Conservation (phyloP, 1,140 invertebrate genomes). For the Lanistes nyassanus region DNA sequence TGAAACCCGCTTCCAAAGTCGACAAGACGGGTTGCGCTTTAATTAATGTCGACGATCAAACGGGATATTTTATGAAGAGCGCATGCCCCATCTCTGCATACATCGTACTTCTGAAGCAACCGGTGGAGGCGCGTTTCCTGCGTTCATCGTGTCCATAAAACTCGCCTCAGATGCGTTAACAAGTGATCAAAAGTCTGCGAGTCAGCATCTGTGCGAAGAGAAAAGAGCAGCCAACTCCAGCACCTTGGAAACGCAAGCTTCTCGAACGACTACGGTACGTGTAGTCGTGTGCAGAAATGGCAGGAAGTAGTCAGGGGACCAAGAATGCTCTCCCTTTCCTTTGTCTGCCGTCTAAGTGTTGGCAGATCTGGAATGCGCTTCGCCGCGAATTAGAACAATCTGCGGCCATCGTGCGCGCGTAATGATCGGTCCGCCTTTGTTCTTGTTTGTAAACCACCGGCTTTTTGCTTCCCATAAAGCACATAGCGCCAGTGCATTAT, state of each 20-base stretch:
- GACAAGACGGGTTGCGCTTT: too few relatives aligned
- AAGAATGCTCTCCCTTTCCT: not conserved
- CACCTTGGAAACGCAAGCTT: not conserved
- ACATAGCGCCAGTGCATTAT: not conserved
- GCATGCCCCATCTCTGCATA: too few relatives aligned
- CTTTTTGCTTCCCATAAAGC: slow-evolving; percentile 10
- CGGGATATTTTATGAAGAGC: too few relatives aligned
- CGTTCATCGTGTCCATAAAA: too few relatives aligned
- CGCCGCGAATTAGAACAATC: slow-evolving; percentile 14
- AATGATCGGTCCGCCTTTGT: slow-evolving; percentile 10
- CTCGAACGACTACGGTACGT: not conserved
- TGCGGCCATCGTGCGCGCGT: not conserved
- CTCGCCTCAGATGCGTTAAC: too few relatives aligned
- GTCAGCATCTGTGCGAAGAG: too few relatives aligned
- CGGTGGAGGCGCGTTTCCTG: too few relatives aligned
- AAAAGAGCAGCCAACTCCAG: not conserved
- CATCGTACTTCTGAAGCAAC: too few relatives aligned
- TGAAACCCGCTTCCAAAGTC: too few relatives aligned
- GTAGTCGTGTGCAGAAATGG: slow-evolving; percentile 4
- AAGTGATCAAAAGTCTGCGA: too few relatives aligned
- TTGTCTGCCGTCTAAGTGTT: slow-evolving; percentile 10
- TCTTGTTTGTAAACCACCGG: slow-evolving; percentile 14
- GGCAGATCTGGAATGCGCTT: slow-evolving; percentile 8
- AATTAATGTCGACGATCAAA: too few relatives aligned
- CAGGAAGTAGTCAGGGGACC: not conserved